A percentile compares a stretch with the other conserved stretches of the same genome.
Evolutionary conservation across 2,888 invertebrate genomes (phyloP).

Genomic region (Sphaeridia pumilis): DNA sequence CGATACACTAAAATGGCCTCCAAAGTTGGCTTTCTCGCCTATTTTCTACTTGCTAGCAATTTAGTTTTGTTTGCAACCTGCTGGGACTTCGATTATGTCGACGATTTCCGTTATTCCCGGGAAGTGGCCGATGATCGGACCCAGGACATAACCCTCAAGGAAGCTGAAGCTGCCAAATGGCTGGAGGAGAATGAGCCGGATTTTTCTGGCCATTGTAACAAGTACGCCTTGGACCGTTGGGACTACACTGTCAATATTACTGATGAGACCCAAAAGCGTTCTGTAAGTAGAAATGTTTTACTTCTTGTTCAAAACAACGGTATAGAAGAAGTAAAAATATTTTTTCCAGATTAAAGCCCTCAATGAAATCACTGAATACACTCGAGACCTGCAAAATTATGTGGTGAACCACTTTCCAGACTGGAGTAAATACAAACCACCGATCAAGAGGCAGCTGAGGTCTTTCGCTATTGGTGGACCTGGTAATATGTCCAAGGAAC

Average conservation of each 20-base stretch:
- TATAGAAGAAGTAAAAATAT: not conserved
- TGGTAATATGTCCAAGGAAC: slow-evolving; percentile 20
- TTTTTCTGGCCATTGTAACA: slow-evolving; percentile 14
- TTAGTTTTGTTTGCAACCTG: too few relatives aligned
- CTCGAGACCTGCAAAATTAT: slow-evolving; percentile 12
- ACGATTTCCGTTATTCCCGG: too few relatives aligned
- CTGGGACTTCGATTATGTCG: too few relatives aligned
- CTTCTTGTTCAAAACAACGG: not conserved
- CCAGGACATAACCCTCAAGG: too few relatives aligned
- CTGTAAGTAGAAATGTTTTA: slow-evolving; percentile 26
- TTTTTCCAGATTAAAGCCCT: slow-evolving; percentile 2
- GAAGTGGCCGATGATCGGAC: too few relatives aligned
- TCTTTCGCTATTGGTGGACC: slow-evolving; percentile 31
- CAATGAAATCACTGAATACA: slow-evolving; percentile 7
- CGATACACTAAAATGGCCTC: too few relatives aligned
- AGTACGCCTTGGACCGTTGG: slow-evolving; percentile 21
- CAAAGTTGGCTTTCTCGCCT: too few relatives aligned
- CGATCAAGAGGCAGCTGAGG: slow-evolving; percentile 27
- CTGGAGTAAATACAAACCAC: slow-evolving; percentile 11
- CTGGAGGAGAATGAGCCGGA: too few relatives aligned
- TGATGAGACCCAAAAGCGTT: slow-evolving; percentile 24
- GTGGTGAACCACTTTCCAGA: slow-evolving; percentile 5
- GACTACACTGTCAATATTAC: slow-evolving; percentile 32
- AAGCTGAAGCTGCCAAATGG: too few relatives aligned
- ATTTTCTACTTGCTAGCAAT: too few relatives aligned